These are phyloP conservation scores for Calephelis perditalis DNA, from an alignment of 2,888 invertebrate species.

Conservation along the genomic window DNA sequence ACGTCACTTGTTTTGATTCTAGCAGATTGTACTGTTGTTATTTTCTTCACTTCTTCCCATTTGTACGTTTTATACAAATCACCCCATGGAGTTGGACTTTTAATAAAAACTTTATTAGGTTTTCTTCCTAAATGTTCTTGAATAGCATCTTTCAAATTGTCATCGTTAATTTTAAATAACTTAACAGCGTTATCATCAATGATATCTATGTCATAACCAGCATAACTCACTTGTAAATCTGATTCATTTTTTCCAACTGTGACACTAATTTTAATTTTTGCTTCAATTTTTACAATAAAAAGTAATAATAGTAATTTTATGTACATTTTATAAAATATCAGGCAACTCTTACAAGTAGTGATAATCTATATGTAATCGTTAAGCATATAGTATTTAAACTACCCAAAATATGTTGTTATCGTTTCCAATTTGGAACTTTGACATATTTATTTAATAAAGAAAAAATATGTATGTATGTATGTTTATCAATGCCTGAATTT, in stretches of 20 bases:
- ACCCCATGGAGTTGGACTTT: constrained; percentile 62
- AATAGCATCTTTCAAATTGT: constrained; percentile 41
- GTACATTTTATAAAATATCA: no score
- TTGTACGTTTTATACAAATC: constrained; percentile 52
- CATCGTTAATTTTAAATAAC: constrained; percentile 41
- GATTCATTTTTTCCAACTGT: constrained; percentile 4
- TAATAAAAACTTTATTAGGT: constrained; percentile 44
- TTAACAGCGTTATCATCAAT: constrained; percentile 42
- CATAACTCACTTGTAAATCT: constrained; percentile 26
- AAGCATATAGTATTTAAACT: neutral
- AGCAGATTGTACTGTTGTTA: constrained; percentile 40
- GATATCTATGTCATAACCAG: constrained; percentile 42
- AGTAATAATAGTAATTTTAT: constrained; percentile 3
- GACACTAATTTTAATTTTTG: neutral
- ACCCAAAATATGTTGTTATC: neutral
- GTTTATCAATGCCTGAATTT: no score
- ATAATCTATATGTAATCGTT: neutral
- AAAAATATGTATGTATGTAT: no score
- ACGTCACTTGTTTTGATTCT: constrained; percentile 35
- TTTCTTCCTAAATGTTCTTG: constrained; percentile 40
- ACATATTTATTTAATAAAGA: neutral
- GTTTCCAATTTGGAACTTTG: neutral
- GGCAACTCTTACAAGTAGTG: neutral
- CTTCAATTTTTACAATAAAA: neutral
- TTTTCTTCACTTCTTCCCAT: constrained; percentile 51